phyloP scores from a whole-genome alignment of 2,797 vertebrate species.

The Syndactyla subalaris region DNA sequence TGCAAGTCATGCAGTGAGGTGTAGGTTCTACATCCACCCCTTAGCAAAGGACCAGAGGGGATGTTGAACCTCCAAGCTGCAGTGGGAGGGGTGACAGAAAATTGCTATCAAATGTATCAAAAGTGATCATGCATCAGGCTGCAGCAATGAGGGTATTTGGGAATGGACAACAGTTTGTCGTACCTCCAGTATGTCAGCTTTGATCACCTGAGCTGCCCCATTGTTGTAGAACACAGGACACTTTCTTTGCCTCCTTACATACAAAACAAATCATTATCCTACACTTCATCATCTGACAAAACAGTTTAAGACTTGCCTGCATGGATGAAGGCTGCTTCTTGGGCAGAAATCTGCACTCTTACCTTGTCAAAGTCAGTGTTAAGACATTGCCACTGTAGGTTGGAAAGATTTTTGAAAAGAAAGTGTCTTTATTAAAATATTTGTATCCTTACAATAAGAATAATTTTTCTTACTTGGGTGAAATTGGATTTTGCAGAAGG shows the following conservation, averaged over 20 bases:
- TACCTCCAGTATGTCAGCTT: background rate
- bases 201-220: background rate
- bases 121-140: background rate
- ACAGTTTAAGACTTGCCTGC: background rate
- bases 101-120: accelerated
- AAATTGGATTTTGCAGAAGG: background rate
- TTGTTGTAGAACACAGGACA: background rate
- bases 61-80: background rate
- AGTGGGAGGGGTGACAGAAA: background rate
- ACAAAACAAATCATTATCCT: background rate
- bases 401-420: background rate
- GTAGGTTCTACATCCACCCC: background rate
- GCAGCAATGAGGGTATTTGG: background rate
- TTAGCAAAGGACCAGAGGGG: background rate
- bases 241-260: background rate
- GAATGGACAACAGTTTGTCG: background rate
- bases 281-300: background rate
- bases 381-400: background rate
- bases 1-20: background rate
- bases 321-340: background rate
- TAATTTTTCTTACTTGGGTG: background rate
- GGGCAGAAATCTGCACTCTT: background rate
- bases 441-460: background rate
- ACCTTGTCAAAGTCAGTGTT: background rate
- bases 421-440: background rate